Conservation (phyloP, 2,797 vertebrate species). For the Thunnus albacares region DNA sequence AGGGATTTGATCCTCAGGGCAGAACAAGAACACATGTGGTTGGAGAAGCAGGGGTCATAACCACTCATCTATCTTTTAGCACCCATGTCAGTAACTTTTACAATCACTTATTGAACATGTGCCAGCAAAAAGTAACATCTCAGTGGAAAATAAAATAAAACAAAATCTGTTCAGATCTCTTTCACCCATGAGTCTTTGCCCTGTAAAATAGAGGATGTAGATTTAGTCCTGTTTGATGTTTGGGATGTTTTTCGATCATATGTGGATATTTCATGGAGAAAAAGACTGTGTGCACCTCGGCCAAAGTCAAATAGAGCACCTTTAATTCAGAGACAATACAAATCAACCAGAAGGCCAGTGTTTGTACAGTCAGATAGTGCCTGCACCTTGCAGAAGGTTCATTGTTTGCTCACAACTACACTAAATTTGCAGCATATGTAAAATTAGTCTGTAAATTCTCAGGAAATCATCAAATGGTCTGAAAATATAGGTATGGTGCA, state of each 20-base stretch:
- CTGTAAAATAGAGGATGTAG: constrained; percentile 36
- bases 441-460: background rate
- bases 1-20: constrained; percentile 63
- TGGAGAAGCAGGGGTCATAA: constrained; percentile 60
- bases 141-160: constrained; percentile 28
- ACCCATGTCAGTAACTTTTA: constrained; percentile 70
- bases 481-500: constrained; percentile 10
- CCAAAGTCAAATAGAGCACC: constrained; percentile 38
- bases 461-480: constrained; percentile 5
- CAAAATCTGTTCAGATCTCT: constrained; percentile 31
- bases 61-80: constrained; percentile 58
- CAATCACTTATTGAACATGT: constrained; percentile 60
- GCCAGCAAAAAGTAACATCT: constrained; percentile 49
- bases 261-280: constrained; percentile 46
- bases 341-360: constrained; percentile 31
- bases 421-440: background rate
- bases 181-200: constrained; percentile 34
- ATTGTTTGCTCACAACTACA: constrained; percentile 1
- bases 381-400: background rate
- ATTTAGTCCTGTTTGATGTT: constrained; percentile 40
- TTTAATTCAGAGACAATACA: constrained; percentile 56
- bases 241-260: constrained; percentile 32
- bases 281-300: constrained; percentile 23
- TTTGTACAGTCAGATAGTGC: background rate
- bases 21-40: constrained; percentile 67